These are phyloP conservation scores for Gymnoscopelus braueri DNA, from an alignment of 2,797 vertebrate genomes.

Conservation along the genomic window DNA sequence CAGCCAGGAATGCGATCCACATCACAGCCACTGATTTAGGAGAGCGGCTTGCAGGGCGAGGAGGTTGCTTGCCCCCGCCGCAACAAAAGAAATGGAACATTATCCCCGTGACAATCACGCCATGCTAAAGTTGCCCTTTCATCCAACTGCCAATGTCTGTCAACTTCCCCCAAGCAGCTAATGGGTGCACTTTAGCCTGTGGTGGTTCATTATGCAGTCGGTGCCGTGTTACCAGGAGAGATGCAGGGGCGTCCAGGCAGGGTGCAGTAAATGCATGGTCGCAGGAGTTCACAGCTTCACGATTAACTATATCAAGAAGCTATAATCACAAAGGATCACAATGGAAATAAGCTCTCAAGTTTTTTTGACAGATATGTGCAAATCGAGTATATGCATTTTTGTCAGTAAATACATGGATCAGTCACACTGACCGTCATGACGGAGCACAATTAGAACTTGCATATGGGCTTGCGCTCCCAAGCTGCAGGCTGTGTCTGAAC, in stretches of 20 bases:
- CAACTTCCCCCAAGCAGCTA: constrained; percentile 54
- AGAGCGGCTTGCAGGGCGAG: constrained; percentile 44
- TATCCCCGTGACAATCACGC: constrained; percentile 70
- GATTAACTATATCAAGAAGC: too few relatives aligned
- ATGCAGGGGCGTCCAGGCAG: neutral
- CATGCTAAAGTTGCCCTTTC: constrained; percentile 53
- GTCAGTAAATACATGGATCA: too few relatives aligned
- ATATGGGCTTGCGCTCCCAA: neutral
- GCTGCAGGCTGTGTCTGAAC: neutral
- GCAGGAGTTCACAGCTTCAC: too few relatives aligned
- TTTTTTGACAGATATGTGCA: too few relatives aligned
- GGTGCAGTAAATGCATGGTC: too few relatives aligned
- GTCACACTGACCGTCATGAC: too few relatives aligned
- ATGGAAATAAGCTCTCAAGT: too few relatives aligned
- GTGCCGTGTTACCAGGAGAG: constrained; percentile 16
- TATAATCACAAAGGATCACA: too few relatives aligned
- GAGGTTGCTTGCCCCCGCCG: constrained; percentile 47
- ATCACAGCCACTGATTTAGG: constrained; percentile 70
- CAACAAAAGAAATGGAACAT: constrained; percentile 75
- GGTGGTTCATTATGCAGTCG: constrained; percentile 47
- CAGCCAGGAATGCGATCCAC: constrained; percentile 76
- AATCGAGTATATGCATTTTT: too few relatives aligned
- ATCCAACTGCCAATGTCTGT: constrained; percentile 76
- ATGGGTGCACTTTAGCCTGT: constrained; percentile 51
- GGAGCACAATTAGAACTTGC: too few relatives aligned